phyloP scores from a whole-genome alignment of 2,113 vertebrate species.

The Theristicus caerulescens region DNA sequence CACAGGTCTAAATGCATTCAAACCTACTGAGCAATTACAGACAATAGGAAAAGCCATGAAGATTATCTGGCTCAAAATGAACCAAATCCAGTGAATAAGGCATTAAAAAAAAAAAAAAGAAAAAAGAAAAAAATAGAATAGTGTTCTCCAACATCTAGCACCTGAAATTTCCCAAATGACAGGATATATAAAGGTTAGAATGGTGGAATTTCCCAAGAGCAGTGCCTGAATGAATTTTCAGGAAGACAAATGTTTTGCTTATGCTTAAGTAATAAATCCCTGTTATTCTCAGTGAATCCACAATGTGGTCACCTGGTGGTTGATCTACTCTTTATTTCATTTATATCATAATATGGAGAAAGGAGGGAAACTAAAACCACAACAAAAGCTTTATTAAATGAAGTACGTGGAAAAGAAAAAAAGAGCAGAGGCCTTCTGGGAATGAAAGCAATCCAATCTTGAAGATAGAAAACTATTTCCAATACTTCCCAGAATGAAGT shows the following conservation, averaged over 20 bases:
- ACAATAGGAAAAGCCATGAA: neutral
- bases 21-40: neutral
- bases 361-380: neutral
- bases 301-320: neutral
- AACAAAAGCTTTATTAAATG: neutral
- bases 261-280: neutral
- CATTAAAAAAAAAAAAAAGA: neutral
- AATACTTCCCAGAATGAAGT: neutral
- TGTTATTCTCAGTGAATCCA: neutral
- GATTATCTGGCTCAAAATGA: neutral
- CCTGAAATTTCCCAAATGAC: neutral
- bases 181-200: neutral
- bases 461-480: neutral
- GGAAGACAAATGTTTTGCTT: neutral
- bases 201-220: neutral
- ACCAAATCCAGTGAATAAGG: neutral
- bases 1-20: neutral
- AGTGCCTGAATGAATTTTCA: neutral
- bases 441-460: slow-evolving; percentile 7
- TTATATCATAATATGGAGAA: neutral
- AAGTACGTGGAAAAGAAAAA: neutral
- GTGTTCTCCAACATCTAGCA: neutral
- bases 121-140: neutral
- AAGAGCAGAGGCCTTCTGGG: neutral
- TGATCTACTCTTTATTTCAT: neutral